Base-by-base conservation (phyloP, 2,113 vertebrate species). In the Camarhynchus parvulus region DNA sequence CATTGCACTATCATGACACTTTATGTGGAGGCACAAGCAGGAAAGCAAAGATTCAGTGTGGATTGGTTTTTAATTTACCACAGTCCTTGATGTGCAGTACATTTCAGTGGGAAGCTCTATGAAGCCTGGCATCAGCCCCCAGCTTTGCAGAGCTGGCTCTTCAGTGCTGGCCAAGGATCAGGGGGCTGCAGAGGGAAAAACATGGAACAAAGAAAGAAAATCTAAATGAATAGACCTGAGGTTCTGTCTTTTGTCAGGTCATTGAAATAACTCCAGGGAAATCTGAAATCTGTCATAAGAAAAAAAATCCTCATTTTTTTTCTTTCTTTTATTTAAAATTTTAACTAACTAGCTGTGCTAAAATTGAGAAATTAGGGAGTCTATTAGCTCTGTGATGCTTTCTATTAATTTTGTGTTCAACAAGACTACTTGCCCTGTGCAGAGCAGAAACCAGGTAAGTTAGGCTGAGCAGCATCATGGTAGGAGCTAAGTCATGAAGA, bases 11-110 rank as follows among this genome's bases (percentile, higher is more conserved):
- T 61, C 24, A 9, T 31, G 24, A 4, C 17, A 35, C 3, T 3
- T 31, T 27, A 9, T 10, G 7, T 27, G 41, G 59, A 59, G 52
- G 39, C 24, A 31, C 8, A 46, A 14, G 22, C 20, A 41, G 39
- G 14, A 59, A n/a, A 78, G 7, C 11, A 52, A 64, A 64, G 42
- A 37, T 35, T 44, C 28, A 7, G 2, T 39, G 17, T 24, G 9
- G 20, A 15, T n/a, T 22, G 31, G 3, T 30, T 64, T 46, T 79
- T 52, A 46, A 22, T 12, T 55, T 58, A 5, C 13, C 6, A 3
- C 10, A 10, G 28, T 25, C 31, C 44, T 58, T 31, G 30, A 22
- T 74, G 56, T 0, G 0, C 24, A 55, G 22, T 0, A 2, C 4
- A 1, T 85, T 61, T 92, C 2, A 1, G 31, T 46, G 47, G 13